phyloP scores from a whole-genome alignment of 53 echinoderm and acorn worm genomes.

The Zoroaster sp. region DNA sequence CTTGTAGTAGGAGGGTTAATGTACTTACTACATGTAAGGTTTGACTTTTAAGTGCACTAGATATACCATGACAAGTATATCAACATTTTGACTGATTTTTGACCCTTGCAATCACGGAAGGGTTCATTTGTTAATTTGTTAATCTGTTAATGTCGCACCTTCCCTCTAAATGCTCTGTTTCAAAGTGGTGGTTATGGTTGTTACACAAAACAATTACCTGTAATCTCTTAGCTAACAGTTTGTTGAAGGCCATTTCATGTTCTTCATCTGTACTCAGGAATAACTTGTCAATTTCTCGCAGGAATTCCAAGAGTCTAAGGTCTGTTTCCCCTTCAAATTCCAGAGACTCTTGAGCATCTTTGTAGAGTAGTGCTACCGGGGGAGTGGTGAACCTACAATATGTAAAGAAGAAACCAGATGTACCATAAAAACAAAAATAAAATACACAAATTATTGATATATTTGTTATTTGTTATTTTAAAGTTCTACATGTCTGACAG shows the following conservation, averaged over 20 bases:
- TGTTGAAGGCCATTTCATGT: constrained; percentile 59
- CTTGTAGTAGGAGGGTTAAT: no score
- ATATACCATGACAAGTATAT: no score
- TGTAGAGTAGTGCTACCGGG: constrained; percentile 80
- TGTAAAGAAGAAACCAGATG: neutral
- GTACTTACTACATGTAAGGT: no score
- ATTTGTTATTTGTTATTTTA: no score
- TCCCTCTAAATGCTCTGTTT: no score
- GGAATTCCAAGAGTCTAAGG: constrained; percentile 57
- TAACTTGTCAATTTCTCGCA: constrained; percentile 75
- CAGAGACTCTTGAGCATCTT: constrained; percentile 65
- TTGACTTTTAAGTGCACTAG: no score
- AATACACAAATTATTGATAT: neutral
- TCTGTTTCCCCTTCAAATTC: constrained; percentile 60
- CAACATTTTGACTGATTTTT: no score
- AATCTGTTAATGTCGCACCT: no score
- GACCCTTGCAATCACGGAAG: no score
- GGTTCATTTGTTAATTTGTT: no score
- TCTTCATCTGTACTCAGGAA: constrained; percentile 82
- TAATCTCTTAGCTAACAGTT: constrained; percentile 28
- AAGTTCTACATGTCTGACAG: no score
- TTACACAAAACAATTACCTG: neutral
- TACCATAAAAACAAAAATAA: neutral
- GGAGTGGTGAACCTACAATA: constrained; percentile 83
- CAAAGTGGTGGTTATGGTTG: neutral